Evolutionary conservation across 2,113 vertebrate genomes (phyloP).

Genomic region (Pelobates fuscus): DNA sequence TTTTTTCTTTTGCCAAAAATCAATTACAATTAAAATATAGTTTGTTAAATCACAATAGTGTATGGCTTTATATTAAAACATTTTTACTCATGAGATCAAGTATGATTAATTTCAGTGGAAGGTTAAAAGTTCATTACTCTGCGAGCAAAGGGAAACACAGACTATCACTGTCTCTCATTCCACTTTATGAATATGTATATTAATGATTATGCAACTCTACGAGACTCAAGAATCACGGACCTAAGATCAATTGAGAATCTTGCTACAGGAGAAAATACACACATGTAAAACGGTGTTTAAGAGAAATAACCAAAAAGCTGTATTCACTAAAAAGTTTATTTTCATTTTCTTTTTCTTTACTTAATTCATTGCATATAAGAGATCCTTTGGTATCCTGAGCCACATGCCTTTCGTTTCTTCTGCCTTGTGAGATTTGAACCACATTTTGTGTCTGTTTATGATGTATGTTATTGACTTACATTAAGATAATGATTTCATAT

Average conservation of each 20-base stretch:
- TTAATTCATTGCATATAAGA: too few species aligned
- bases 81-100: constrained; percentile 70
- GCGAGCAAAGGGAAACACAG: constrained; percentile 54
- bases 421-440: too few species aligned
- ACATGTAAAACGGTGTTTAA: too few species aligned
- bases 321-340: too few species aligned
- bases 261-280: not conserved
- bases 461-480: too few species aligned
- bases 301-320: too few species aligned
- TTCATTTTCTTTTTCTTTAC: too few species aligned
- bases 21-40: constrained; percentile 77
- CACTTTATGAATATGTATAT: constrained; percentile 36
- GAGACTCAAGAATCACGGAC: not conserved
- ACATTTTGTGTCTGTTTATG: too few species aligned
- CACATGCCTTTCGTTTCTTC: too few species aligned
- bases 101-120: constrained; percentile 70
- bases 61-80: constrained; percentile 68
- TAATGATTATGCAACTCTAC: not conserved
- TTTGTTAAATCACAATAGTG: constrained; percentile 66
- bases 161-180: constrained; percentile 37
- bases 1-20: constrained; percentile 69
- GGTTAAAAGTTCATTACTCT: constrained; percentile 66
- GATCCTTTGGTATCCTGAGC: too few species aligned
- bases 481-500: too few species aligned
- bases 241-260: not conserved